phyloP scores from a whole-genome alignment of 2,113 vertebrate species.

The Lepisosteus osseus region DNA sequence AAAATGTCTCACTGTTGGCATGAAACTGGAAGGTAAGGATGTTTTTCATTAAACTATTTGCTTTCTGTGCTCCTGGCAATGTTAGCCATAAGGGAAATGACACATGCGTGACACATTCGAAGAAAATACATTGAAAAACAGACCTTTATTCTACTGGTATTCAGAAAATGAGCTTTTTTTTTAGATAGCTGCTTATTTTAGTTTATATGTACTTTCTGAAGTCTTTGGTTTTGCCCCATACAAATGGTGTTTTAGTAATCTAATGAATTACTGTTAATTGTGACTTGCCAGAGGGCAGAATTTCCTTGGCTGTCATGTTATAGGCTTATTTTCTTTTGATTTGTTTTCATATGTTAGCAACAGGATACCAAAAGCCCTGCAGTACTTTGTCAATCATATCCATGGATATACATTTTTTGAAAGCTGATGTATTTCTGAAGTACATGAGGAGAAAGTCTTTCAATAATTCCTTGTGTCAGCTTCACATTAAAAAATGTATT shows the following conservation, averaged over 20 bases:
- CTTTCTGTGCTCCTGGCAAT: not conserved
- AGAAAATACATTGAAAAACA: not conserved
- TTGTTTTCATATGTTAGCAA: constrained; percentile 49
- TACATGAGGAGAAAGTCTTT: not conserved
- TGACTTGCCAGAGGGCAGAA: constrained; percentile 62
- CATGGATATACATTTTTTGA: constrained; percentile 50
- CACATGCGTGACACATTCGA: not conserved
- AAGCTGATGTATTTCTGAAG: constrained; percentile 19
- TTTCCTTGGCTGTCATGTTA: constrained; percentile 56
- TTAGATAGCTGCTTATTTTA: constrained; percentile 5
- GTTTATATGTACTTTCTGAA: constrained; percentile 31
- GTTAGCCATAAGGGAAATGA: not conserved
- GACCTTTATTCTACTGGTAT: not conserved
- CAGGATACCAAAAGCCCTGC: constrained; percentile 51
- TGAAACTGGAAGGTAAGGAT: constrained; percentile 95
- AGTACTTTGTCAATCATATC: constrained; percentile 47
- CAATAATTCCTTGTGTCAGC: not conserved
- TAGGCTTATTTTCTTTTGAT: constrained; percentile 51
- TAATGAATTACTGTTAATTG: constrained; percentile 61
- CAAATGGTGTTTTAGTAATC: constrained; percentile 38
- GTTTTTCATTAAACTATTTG: not conserved
- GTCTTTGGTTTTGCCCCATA: constrained; percentile 40
- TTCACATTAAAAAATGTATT: not conserved
- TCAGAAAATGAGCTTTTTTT: not conserved
- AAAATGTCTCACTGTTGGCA: constrained; percentile 96